Evolutionary conservation across 2,797 vertebrate genomes (phyloP).

Genomic region (Sciaenops ocellatus): DNA sequence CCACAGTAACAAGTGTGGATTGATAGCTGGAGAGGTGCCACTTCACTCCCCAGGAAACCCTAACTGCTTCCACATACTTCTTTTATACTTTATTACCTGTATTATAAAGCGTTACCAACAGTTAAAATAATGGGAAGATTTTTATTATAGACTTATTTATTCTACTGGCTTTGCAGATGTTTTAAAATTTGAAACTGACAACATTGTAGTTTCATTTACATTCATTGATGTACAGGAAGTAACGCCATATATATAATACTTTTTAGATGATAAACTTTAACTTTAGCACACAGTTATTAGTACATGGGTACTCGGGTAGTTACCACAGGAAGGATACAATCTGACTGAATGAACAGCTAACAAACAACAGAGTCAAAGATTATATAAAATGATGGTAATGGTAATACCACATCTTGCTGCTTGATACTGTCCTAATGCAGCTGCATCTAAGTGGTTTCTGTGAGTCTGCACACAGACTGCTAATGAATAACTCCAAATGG

Average conservation of each 20-base stretch:
- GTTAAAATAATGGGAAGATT: background rate
- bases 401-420: background rate
- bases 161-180: background rate
- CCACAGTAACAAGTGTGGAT: too few species aligned
- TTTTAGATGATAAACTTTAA: background rate
- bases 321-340: background rate
- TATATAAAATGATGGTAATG: background rate
- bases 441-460: background rate
- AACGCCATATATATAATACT: background rate
- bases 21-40: too few species aligned
- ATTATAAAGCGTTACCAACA: too few species aligned
- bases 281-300: background rate
- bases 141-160: background rate
- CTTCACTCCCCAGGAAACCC: too few species aligned
- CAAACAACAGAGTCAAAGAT: too few species aligned
- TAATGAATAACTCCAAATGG: slow-evolving; percentile 1
- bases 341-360: background rate
- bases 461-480: background rate
- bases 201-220: background rate
- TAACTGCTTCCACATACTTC: too few species aligned
- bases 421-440: background rate
- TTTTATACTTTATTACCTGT: too few species aligned
- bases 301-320: background rate
- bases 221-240: background rate
- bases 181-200: too few species aligned